Base-by-base conservation (phyloP, 2,888 invertebrate genomes). In the Melangyna quadrimaculata region DNA sequence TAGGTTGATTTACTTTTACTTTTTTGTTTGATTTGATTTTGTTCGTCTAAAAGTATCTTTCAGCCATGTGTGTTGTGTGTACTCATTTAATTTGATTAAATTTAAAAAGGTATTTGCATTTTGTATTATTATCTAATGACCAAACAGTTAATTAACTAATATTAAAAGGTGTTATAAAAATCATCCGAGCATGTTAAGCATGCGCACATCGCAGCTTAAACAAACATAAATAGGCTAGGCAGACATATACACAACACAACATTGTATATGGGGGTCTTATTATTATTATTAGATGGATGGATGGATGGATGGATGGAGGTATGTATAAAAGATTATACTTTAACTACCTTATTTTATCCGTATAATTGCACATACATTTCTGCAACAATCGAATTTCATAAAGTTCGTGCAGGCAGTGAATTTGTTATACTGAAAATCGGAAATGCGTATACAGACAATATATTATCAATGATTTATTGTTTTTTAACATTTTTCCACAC, bases 81-180 rank as follows among this genome's bases (percentile, higher is more conserved):
- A 61, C 61, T 53, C 37, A 48, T 63, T 53, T 19, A 43, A 59
- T 75, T 57, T 27, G 55, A 74, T 65, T 53, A 63, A 27, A 70
- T 78, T 77, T 63, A 69, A 2, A 10, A 29, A 51, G 3, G 3
- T 29, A 51, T 67, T 67, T 70, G 70, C 53, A 65, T 80, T 78
- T 86, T 84, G 57, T 71, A 37, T 51, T 72, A 81, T 86, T 86
- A 86, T 73, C 81, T 86, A 86, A 81, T 81, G 65, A 37, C 32
- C 75, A 80, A 75, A 80, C 75, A 53, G 80, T 72, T 84, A 84
- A 79, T 80, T 75, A 48, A 78, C 70, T 70, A 78, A 86, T 78
- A 37, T 19, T 59, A 78, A 73, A 63, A 77, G 73, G 63, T 73
- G 69, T 73, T 81, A 86, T 73, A 67, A 86, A 81, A 86, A 59